Evolutionary conservation across 64 coral and sea anemone species (phyloP).

Genomic region (Actinia equina): DNA sequence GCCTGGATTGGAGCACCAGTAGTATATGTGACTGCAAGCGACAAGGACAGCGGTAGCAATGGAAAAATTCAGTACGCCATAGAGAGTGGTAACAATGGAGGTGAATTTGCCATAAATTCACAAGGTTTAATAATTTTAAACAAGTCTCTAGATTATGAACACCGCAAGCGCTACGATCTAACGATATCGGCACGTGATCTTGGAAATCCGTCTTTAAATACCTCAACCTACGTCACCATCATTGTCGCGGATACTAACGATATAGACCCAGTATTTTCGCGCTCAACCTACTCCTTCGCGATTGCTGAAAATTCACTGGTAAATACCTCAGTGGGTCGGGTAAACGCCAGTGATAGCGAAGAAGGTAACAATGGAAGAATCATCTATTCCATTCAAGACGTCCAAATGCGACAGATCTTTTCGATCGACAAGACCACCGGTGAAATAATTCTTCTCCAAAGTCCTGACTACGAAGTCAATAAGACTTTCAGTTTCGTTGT

Average conservation of each 20-base stretch:
- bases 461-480: neutral
- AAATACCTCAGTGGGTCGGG: neutral
- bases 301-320: neutral
- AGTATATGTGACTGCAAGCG: conserved; percentile 57
- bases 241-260: neutral
- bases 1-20: conserved; percentile 35
- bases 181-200: conserved; percentile 26
- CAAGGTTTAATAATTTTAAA: neutral
- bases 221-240: neutral
- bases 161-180: neutral
- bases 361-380: neutral
- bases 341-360: neutral
- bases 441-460: neutral
- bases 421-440: neutral
- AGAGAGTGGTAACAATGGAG: conserved; percentile 3
- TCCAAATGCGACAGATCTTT: neutral
- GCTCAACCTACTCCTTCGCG: neutral
- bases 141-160: conserved; percentile 30
- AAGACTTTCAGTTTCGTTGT: neutral
- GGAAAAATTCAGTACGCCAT: conserved; percentile 26
- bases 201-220: conserved; percentile 10
- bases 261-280: neutral
- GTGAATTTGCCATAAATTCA: neutral
- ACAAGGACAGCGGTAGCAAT: conserved; percentile 53
- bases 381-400: conserved; percentile 1